These are phyloP conservation scores for Pheosia gnoma DNA, from an alignment of 2,888 invertebrate species.

Conservation along the genomic window DNA sequence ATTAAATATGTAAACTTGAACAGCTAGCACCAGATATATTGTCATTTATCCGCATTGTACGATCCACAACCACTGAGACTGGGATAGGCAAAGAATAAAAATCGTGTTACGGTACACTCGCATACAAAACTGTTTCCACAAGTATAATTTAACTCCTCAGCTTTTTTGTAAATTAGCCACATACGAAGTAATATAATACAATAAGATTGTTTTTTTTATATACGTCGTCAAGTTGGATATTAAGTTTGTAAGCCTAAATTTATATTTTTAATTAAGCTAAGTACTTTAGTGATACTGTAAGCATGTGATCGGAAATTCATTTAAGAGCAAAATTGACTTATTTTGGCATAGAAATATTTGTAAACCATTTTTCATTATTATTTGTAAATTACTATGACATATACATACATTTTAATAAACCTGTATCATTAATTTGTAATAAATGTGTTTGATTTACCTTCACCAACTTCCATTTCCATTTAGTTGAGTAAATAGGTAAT, in stretches of 20 bases:
- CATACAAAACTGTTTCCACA: conserved; percentile 31
- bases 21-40: conserved; percentile 36
- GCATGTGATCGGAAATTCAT: neutral
- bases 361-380: neutral
- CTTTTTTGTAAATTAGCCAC: no score
- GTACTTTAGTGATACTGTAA: neutral
- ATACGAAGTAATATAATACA: no score
- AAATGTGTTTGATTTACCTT: neutral
- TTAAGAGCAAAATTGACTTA: neutral
- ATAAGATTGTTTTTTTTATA: no score
- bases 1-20: neutral
- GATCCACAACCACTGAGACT: conserved; percentile 56
- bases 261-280: neutral
- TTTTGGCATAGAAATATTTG: neutral
- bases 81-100: conserved; percentile 69
- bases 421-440: neutral
- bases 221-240: no score
- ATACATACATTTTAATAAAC: neutral
- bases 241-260: conserved; percentile 1
- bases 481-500: no score
- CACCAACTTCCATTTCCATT: no score
- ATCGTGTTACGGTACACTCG: conserved; percentile 53
- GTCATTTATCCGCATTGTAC: conserved; percentile 56
- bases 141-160: neutral
- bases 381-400: no score